phyloP scores from a whole-genome alignment of 2,797 vertebrate species.

The Dermochelys coriacea region DNA sequence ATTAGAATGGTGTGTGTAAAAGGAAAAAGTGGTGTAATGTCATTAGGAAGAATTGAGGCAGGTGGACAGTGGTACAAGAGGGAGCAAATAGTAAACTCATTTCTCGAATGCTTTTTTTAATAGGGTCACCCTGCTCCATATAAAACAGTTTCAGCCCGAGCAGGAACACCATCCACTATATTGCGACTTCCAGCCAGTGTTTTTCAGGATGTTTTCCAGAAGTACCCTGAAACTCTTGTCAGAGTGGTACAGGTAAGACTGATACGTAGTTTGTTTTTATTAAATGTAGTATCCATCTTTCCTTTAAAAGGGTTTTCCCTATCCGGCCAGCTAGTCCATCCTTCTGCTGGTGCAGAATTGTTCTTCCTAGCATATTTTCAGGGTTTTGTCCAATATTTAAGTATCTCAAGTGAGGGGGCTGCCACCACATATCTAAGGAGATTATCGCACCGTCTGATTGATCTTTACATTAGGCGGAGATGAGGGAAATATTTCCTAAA shows the following conservation, averaged over 20 bases:
- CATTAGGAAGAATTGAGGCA: fast-evolving
- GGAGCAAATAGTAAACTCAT: background rate
- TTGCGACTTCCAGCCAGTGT: conserved; percentile 90
- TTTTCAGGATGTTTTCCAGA: conserved; percentile 92
- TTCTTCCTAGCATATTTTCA: background rate
- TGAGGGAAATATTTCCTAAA: background rate
- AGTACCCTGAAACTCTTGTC: conserved; percentile 94
- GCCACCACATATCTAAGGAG: background rate
- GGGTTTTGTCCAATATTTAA: background rate
- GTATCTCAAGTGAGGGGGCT: background rate
- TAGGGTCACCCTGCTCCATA: conserved; percentile 93
- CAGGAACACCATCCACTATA: conserved; percentile 86
- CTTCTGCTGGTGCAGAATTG: fast-evolving
- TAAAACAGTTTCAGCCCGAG: conserved; percentile 93
- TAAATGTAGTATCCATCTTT: background rate
- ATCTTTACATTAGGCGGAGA: background rate
- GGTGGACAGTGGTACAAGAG: background rate
- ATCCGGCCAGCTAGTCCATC: background rate
- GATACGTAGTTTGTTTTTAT: background rate
- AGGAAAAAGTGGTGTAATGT: fast-evolving
- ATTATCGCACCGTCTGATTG: background rate
- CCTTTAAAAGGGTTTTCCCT: background rate
- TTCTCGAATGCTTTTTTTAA: background rate
- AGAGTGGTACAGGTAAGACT: conserved; percentile 91
- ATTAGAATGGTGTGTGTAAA: background rate